Percentiles rank a stretch among this genome's conserved stretches.
phyloP scores from a whole-genome alignment of 2,113 vertebrate genomes.

The Actenoides hombroni region DNA sequence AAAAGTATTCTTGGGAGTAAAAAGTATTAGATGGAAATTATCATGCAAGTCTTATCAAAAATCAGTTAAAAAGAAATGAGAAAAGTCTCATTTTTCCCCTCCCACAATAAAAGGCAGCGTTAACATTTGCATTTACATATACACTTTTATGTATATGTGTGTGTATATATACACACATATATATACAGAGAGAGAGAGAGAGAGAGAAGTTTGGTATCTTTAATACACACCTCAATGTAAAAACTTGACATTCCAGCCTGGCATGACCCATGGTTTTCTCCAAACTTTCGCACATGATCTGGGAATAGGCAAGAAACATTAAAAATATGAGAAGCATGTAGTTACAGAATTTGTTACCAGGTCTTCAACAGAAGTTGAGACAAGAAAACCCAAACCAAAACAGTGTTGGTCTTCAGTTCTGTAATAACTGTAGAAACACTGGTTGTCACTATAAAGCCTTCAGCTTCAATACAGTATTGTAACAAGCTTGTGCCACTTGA shows the following conservation, averaged over 20 bases:
- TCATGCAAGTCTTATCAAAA: background rate
- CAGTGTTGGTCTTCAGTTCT: background rate
- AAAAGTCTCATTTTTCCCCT: background rate
- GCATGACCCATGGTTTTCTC: constrained; percentile 80
- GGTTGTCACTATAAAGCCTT: background rate
- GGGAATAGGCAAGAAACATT: constrained; percentile 28
- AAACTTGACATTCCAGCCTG: constrained; percentile 87
- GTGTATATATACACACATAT: background rate
- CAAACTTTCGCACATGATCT: constrained; percentile 78
- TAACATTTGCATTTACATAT: background rate
- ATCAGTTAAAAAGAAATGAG: background rate
- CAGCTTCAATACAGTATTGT: background rate
- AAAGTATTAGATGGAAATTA: background rate
- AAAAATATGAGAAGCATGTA: background rate
- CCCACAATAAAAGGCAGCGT: background rate
- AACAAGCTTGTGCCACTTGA: background rate
- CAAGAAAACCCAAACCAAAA: background rate
- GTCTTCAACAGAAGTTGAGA: background rate
- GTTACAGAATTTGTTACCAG: background rate
- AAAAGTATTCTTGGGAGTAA: background rate
- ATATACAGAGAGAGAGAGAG: background rate
- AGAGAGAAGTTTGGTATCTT: background rate
- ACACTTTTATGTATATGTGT: background rate
- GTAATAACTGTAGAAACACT: background rate
- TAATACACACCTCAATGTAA: constrained; percentile 77